Evolutionary conservation across 2,113 vertebrate species (phyloP).

Genomic region (Recurvirostra avosetta): DNA sequence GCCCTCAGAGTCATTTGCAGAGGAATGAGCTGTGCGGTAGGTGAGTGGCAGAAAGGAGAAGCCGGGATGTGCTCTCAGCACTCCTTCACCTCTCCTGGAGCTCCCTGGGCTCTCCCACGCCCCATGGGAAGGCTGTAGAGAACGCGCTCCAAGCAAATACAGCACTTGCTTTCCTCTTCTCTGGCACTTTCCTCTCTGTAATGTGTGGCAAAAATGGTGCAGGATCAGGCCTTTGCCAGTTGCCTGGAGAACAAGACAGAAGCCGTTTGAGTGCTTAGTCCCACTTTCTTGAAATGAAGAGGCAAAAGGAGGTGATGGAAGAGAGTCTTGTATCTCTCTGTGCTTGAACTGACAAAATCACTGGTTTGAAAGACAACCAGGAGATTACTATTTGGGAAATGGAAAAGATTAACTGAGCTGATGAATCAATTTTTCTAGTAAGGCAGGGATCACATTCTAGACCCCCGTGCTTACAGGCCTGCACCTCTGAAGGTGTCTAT

Average conservation of each 20-base stretch:
- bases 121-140: background rate
- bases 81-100: background rate
- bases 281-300: background rate
- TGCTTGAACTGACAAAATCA: background rate
- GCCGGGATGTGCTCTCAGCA: background rate
- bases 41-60: background rate
- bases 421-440: background rate
- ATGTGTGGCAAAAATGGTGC: background rate
- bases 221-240: background rate
- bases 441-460: background rate
- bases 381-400: background rate
- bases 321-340: background rate
- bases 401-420: background rate
- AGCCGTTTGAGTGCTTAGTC: background rate
- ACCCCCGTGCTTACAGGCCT: background rate
- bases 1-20: background rate
- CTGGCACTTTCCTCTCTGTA: background rate
- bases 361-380: background rate
- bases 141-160: background rate
- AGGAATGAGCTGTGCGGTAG: background rate
- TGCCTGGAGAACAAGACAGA: background rate
- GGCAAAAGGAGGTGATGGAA: background rate
- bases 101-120: background rate
- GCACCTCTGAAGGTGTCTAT: background rate
- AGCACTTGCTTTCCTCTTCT: background rate